phyloP scores from a whole-genome alignment of 1,140 invertebrate genomes.

The Lasaia peninsularis region DNA sequence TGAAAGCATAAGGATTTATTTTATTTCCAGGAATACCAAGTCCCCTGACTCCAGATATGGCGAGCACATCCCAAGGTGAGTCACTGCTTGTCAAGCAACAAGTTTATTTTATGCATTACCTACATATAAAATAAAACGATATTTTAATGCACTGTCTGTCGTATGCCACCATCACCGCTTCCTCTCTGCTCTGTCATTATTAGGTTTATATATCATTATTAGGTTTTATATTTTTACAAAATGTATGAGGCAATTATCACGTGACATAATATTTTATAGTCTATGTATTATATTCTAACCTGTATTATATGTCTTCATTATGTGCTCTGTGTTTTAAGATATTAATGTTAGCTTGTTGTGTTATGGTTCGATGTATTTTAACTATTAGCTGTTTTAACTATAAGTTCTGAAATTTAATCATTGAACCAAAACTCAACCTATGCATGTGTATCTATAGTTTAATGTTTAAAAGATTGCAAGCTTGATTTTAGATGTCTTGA shows the following conservation, averaged over 20 bases:
- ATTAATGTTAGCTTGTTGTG: slow-evolving; percentile 76
- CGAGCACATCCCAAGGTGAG: slow-evolving; percentile 92
- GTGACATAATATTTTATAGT: slow-evolving; percentile 63
- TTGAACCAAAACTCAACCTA: slow-evolving; percentile 74
- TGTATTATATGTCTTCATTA: slow-evolving; percentile 76
- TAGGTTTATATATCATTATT: slow-evolving; percentile 75
- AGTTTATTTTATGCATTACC: slow-evolving; percentile 72
- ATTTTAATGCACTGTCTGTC: slow-evolving; percentile 79
- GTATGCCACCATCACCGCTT: slow-evolving; percentile 79
- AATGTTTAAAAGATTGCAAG: slow-evolving; percentile 69
- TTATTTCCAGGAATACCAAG: slow-evolving; percentile 63
- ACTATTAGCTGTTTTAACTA: slow-evolving; percentile 25
- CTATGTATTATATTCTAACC: slow-evolving; percentile 73
- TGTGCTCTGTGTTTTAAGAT: slow-evolving; percentile 72
- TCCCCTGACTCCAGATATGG: slow-evolving; percentile 79
- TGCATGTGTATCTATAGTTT: slow-evolving; percentile 71
- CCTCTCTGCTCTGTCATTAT: slow-evolving; percentile 79
- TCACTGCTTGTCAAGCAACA: slow-evolving; percentile 72
- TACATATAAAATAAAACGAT: slow-evolving; percentile 74
- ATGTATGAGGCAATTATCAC: slow-evolving; percentile 75
- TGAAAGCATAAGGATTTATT: slow-evolving; percentile 32
- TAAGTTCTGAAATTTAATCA: slow-evolving; percentile 53
- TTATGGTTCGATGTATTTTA: slow-evolving; percentile 61
- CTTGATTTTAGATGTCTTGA: slow-evolving; percentile 42
- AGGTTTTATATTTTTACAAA: slow-evolving; percentile 68